Base-by-base conservation (phyloP, 2,888 invertebrate species). In the Ochropleura leucogaster region DNA sequence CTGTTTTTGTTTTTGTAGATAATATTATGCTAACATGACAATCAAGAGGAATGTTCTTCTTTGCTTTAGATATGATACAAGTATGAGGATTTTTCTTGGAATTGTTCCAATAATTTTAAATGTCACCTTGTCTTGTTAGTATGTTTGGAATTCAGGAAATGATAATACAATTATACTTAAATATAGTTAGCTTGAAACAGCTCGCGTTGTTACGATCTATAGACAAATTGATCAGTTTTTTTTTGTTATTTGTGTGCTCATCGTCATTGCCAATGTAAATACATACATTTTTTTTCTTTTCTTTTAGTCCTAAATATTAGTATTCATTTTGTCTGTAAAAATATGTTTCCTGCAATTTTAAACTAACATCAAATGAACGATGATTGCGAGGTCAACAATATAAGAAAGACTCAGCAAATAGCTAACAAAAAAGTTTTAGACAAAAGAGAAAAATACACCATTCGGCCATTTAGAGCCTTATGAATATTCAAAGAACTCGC, bases 381-480 rank as follows among this genome's bases (percentile, higher is more conserved):
- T 78, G 74, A 79, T 83, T 79, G 75, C 76, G 65, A 84, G 77
- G 69, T 63, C 63, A 66, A 55, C 63, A 74, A 68, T 69, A 44
- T 66, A 78, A 76, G 79, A 76, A 78, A 83, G 66, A 67, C 62
- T 47, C 18, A 18, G 70, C 30, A 59, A 64, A 77, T 63, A 72
- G 55, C 68, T 67, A 82, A 76, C 79, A 77, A 81, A 86, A 85
- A 86, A 77, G 70, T 79, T 87, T 81, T 80, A 77, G 68, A 79
- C 81, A 83, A 86, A 85, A 73, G 84, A 80, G 74, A 79, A 85
- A 87, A 87, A 80, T 84, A 85, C 86, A 83, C 80, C 77, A 83
- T 83, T 87, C 69, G 73, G 80, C 81, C 85, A 87, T 88, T 87
- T 79, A 75, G 69, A 79, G 74, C 42, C 73, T 87, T 80, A 87